A percentile compares a stretch with the other conserved stretches of the same genome.
Evolutionary conservation across 2,888 invertebrate species (phyloP).

Genomic region (Sthenelais limicola): DNA sequence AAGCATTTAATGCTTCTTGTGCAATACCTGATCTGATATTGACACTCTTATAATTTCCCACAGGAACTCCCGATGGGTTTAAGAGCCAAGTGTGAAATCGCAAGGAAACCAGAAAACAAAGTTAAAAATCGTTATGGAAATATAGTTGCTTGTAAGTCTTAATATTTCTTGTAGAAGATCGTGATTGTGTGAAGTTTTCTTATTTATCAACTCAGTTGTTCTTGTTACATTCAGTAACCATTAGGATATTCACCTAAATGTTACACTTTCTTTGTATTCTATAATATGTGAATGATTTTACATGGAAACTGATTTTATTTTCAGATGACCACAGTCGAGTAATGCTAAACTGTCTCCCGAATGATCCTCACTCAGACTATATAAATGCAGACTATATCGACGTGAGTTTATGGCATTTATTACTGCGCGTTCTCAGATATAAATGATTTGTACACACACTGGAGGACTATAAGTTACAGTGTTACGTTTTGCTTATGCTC

Average conservation of each 20-base stretch:
- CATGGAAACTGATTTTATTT: not conserved
- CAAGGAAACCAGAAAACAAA: constrained; percentile 68
- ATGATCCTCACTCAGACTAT: constrained; percentile 52
- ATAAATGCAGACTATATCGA: constrained; percentile 56
- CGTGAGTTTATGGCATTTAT: constrained; percentile 43
- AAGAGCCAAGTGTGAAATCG: constrained; percentile 65
- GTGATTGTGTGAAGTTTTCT: constrained; percentile 53
- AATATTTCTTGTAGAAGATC: constrained; percentile 50
- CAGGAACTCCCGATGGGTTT: constrained; percentile 68
- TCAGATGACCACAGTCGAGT: constrained; percentile 55
- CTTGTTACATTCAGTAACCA: too few species aligned
- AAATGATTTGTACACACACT: too few species aligned
- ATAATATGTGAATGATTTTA: too few species aligned
- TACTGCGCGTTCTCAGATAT: too few species aligned
- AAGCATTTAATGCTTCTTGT: too few species aligned
- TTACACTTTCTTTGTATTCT: too few species aligned
- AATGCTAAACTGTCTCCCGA: constrained; percentile 45
- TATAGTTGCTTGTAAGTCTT: constrained; percentile 70
- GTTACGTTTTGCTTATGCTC: too few species aligned
- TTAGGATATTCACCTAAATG: too few species aligned
- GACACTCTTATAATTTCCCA: constrained; percentile 29
- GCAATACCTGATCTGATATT: too few species aligned
- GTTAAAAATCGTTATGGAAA: constrained; percentile 70
- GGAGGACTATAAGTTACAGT: too few species aligned
- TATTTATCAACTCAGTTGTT: too few species aligned